These are phyloP conservation scores for Thymelicus sylvestris DNA, from an alignment of 2,888 invertebrate genomes.

Conservation along the genomic window DNA sequence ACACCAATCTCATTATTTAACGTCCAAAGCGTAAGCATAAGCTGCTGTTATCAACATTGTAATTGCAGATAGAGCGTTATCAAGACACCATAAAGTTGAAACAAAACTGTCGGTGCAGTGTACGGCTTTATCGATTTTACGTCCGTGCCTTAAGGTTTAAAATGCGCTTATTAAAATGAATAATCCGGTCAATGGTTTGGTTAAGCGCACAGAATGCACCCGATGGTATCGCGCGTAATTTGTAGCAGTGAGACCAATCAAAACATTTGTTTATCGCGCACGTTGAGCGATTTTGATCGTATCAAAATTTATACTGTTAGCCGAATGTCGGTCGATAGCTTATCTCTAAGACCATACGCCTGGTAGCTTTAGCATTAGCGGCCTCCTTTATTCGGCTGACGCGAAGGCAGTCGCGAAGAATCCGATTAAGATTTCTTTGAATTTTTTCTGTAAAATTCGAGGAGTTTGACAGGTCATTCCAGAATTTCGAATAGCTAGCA, in stretches of 20 bases:
- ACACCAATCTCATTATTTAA: constrained; percentile 13
- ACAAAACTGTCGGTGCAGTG: constrained; percentile 65
- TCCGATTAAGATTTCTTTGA: constrained; percentile 33
- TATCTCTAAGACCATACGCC: constrained; percentile 54
- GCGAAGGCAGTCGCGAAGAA: constrained; percentile 30
- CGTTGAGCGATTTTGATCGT: constrained; percentile 60
- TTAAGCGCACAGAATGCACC: constrained; percentile 40
- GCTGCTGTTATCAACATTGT: constrained; percentile 72
- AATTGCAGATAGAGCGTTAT: constrained; percentile 73
- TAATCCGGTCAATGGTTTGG: constrained; percentile 37
- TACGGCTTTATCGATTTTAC: constrained; percentile 30
- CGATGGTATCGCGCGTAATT: constrained; percentile 70
- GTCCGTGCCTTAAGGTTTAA: constrained; percentile 27
- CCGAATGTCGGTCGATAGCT: constrained; percentile 59
- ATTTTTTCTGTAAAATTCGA: constrained; percentile 33
- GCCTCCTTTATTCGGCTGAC: constrained; percentile 39
- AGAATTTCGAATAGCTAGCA: constrained; percentile 16
- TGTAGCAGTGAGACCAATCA: constrained; percentile 68
- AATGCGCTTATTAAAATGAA: constrained; percentile 36
- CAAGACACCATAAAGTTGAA: constrained; percentile 69
- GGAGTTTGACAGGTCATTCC: constrained; percentile 16
- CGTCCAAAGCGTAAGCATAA: constrained; percentile 42
- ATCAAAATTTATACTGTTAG: constrained; percentile 66
- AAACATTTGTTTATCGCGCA: constrained; percentile 72
- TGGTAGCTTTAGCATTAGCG: constrained; percentile 43